Evolutionary conservation across 53 echinoderm and acorn worm species (phyloP).

Genomic region (Astropecten irregularis): DNA sequence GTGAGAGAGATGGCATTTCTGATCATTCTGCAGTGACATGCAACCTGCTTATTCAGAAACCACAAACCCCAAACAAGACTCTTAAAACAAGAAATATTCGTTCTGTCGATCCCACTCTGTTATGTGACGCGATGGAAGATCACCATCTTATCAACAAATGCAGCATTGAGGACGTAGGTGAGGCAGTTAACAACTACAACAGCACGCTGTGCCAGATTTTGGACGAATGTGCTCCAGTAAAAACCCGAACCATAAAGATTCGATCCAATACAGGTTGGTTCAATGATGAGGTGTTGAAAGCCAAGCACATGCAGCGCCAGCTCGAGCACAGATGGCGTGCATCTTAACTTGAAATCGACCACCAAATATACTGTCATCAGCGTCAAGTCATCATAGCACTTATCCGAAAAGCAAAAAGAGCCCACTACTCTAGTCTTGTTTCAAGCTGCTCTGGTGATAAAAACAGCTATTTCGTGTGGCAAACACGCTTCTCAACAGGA

Average conservation of each 20-base stretch:
- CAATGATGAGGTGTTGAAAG: not conserved
- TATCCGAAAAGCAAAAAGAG: conserved; percentile 18
- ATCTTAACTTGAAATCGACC: not conserved
- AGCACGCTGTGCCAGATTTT: too few relatives aligned
- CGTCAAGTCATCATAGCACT: not conserved
- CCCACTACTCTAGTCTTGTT: conserved; percentile 30
- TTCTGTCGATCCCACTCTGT: too few relatives aligned
- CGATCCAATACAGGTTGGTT: not conserved
- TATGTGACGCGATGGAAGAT: too few relatives aligned
- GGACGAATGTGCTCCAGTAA: not conserved
- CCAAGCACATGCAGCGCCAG: not conserved
- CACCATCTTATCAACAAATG: too few relatives aligned
- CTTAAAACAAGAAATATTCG: too few relatives aligned
- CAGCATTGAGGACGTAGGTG: too few relatives aligned
- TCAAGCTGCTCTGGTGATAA: conserved; percentile 6
- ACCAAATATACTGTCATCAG: not conserved
- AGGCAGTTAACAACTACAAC: too few relatives aligned
- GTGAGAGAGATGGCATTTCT: conserved; percentile 42
- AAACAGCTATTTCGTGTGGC: conserved; percentile 38
- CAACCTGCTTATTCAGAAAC: too few relatives aligned
- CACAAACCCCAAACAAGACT: too few relatives aligned
- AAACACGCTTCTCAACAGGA: conserved; percentile 21
- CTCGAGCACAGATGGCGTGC: not conserved
- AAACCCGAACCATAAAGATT: not conserved
- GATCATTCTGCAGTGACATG: too few relatives aligned